Base-by-base conservation (phyloP, 2,888 invertebrate genomes). In the Phragmatobia fuliginosa region DNA sequence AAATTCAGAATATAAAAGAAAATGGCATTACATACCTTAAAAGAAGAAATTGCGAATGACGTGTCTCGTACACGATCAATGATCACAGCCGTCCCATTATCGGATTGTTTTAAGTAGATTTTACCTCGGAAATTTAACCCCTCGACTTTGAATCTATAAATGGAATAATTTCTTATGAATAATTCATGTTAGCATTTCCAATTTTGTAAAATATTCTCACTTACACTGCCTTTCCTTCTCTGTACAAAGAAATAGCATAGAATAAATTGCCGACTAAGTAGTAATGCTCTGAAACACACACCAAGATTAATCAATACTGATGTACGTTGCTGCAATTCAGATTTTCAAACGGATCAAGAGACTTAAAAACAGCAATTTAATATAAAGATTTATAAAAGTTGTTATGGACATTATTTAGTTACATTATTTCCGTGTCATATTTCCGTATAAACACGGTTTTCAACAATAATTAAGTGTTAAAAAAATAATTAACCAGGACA, bases 171-270 rank as follows among this genome's bases (percentile, higher is more conserved):
- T 25, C 0, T 7, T 49, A 56, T 11, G 3, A 14, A 25, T 25
- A 52, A 25, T 52, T 10, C 2, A 56, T 25, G 16, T 16, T 28
- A 16, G 28, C 14, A 16, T 56, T 56, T 4, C 28, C 28, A 56
- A 28, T 16, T 28, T 56, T 56, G 28, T 56, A 16, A 16, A 56
- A 61, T 36, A 25, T 3, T 8, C 6, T 8, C 41, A 59, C 66
- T 73, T 60, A 80, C 80, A 68, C 62, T 52, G 72, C 66, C 28
- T 56, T 68, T 62, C 80, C 80, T 7, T 76, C 61, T 67, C 80
- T 78, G 49, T 79, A 80, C 14, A 80, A 73, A 49, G 80, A 78
- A n/a, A 80, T 68, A 52, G 73, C 72, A 7, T 70, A 69, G 56
- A 80, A 76, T 10, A 80, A 65, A 14, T 72, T 18, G 14, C 80